Base-by-base conservation (phyloP, 2,888 invertebrate genomes). In the Acleris sparsana region DNA sequence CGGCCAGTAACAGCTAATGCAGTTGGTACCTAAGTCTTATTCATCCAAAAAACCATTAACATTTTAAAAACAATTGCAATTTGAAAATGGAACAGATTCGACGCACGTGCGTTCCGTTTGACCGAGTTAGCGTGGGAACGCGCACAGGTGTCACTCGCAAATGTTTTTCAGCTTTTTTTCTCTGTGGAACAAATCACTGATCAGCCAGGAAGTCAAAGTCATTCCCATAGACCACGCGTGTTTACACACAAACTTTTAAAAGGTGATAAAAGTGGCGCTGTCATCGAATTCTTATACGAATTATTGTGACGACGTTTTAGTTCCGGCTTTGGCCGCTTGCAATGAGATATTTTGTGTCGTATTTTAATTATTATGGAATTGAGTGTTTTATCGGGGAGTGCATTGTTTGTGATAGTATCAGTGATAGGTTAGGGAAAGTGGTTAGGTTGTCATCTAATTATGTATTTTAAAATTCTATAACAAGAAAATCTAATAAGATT, bases 21-120 rank as follows among this genome's bases (percentile, higher is more conserved):
- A 29, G 33, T 33, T n/a, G 2, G 4, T 3, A 3, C 3, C 25
- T 29, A 29, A 33, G 2, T 33, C 13, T 33, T 39, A 39, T 13
- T 3, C 39, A 4, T 13, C 39, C 13, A 13, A 11, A 25, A 33
- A 33, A 11, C 11, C 11, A 39, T 13, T 11, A 13, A 0, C 0
- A 46, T 46, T 46, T 17, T 17, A 55, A 59, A 25, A 60, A 60
- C 48, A 44, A 29, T 20, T 3, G 17, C 22, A 29, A 55, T 57
- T 62, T 33, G 56, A 67, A 67, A 53, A 53, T 58, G 33, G 67
- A 63, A 63, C 58, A 67, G 48, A 53, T 53, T 59, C 16, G 52
- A 39, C 53, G 48, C 63, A 62, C 55, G 55, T 67, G 63, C 53
- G 67, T 62, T 63, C 62, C 49, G 61, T 56, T 62, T 62, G 49